A percentile compares a stretch with the other conserved stretches of the same genome.
phyloP scores from a whole-genome alignment of 2,113 vertebrate genomes.

The Sialia sialis region DNA sequence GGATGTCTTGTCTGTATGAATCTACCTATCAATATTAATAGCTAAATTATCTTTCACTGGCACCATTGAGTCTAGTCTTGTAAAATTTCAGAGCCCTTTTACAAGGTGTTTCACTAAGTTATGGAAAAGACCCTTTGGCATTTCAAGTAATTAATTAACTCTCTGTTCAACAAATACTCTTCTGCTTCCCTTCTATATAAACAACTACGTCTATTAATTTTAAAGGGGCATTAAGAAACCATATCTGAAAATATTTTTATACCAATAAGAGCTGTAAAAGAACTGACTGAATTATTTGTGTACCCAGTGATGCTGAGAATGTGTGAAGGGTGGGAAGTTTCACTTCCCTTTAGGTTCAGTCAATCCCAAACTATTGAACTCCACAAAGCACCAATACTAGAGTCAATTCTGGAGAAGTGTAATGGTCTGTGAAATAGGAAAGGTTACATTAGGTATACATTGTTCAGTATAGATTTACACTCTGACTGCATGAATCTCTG shows the following conservation, averaged over 20 bases:
- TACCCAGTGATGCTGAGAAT: background rate
- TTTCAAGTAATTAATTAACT: background rate
- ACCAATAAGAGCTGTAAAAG: background rate
- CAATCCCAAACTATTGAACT: background rate
- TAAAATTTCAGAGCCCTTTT: background rate
- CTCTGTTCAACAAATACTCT: background rate
- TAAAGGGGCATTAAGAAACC: background rate
- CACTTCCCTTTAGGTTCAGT: background rate
- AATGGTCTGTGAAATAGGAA: background rate
- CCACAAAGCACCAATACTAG: background rate
- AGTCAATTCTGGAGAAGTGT: background rate
- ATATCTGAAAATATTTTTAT: background rate
- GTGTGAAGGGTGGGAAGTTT: fast-evolving
- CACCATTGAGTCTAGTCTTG: too few species aligned
- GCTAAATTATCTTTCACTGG: background rate
- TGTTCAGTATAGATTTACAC: background rate
- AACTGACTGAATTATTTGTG: background rate
- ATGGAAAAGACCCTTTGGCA: background rate
- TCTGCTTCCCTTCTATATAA: background rate
- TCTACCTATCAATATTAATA: background rate
- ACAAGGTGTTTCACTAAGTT: background rate
- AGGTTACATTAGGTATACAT: background rate
- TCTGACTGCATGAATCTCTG: background rate
- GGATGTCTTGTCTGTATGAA: background rate
- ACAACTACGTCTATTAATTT: background rate